Conservation (phyloP, 2,797 vertebrate species). For the Mormyrops boulengeri region DNA sequence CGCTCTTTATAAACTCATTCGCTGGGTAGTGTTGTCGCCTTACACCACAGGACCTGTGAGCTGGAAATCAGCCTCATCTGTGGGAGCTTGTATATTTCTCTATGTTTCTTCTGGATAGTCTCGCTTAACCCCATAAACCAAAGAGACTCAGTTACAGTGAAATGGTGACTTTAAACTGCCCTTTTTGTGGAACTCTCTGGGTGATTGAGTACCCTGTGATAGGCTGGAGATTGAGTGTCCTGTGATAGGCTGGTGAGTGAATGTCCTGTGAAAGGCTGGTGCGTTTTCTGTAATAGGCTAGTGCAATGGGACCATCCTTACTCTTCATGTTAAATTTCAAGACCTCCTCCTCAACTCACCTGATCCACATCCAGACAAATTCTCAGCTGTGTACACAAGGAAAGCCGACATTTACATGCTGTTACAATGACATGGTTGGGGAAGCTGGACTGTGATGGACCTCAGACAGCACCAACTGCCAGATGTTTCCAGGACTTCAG, state of each 20-base stretch:
- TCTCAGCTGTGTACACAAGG: neutral
- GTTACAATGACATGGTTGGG: neutral
- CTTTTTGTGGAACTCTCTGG: neutral
- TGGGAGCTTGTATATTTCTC: neutral
- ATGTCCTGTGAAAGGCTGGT: too few species aligned
- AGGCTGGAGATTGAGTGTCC: neutral
- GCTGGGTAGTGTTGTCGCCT: neutral
- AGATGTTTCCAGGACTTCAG: neutral
- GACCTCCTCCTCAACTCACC: neutral
- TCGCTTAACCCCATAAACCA: neutral
- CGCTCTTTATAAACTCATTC: neutral
- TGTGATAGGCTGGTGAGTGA: neutral
- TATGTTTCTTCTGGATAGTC: neutral
- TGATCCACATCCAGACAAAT: neutral
- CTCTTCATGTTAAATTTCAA: neutral
- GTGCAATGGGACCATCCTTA: neutral
- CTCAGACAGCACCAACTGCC: neutral
- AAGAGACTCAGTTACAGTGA: neutral
- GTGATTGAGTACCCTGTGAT: neutral
- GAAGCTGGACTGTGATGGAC: neutral
- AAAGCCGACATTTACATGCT: neutral
- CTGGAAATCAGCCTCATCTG: neutral
- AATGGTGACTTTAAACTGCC: neutral
- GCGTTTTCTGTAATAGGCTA: neutral
- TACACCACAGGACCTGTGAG: neutral